These are phyloP conservation scores for Geopemphigus sp. DNA, from an alignment of 1,140 invertebrate species.

Conservation along the genomic window DNA sequence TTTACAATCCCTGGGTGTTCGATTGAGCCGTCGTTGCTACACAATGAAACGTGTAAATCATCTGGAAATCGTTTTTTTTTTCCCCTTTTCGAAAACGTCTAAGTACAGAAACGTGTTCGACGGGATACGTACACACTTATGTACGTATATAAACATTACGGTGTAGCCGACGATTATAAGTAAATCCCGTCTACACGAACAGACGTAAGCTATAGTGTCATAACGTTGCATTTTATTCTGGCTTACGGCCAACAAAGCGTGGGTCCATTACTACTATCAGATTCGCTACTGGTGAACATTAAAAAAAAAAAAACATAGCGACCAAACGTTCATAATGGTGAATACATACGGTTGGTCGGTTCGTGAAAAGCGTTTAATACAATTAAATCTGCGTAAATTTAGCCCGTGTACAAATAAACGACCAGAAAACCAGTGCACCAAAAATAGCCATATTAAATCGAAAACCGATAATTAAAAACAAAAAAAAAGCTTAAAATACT, in stretches of 20 bases:
- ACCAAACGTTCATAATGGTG: slow-evolving; percentile 43
- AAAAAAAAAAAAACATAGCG: not conserved
- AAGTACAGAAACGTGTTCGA: slow-evolving; percentile 27
- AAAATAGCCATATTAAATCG: too few species aligned
- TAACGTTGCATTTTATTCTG: slow-evolving; percentile 33
- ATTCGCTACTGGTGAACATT: not conserved
- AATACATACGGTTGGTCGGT: slow-evolving; percentile 41
- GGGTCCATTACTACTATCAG: not conserved
- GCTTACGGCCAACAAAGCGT: slow-evolving; percentile 10
- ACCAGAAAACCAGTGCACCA: slow-evolving; percentile 3
- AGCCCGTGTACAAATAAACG: not conserved
- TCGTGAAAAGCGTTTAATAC: slow-evolving; percentile 11
- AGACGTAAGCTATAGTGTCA: not conserved
- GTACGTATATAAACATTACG: too few species aligned
- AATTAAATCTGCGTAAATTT: not conserved
- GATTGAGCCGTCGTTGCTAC: not conserved
- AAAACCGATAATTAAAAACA: too few species aligned
- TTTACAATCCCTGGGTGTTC: not conserved
- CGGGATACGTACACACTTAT: not conserved
- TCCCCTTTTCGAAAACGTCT: not conserved
- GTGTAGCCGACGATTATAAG: not conserved
- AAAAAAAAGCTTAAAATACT: not conserved
- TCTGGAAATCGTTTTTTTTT: slow-evolving; percentile 21
- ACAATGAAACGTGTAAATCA: slow-evolving; percentile 18
- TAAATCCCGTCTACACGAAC: not conserved